Evolutionary conservation across 1,140 invertebrate genomes (phyloP).

Genomic region (Hylaeus volcanicus): DNA sequence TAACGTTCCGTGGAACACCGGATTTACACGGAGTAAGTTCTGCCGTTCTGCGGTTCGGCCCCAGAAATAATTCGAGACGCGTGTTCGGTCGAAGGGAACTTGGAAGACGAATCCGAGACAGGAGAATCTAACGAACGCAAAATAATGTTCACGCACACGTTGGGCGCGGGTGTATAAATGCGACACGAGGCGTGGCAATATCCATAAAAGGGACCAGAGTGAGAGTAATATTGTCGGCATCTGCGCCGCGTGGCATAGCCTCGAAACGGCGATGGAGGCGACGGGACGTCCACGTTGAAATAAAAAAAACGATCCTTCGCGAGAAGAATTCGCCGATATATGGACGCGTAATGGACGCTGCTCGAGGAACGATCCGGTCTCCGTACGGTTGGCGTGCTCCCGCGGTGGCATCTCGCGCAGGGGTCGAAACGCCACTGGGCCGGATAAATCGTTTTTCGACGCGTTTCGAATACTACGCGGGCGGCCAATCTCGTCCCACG

Average conservation of each 20-base stretch:
- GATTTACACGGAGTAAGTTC: neutral
- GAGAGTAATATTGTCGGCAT: conserved; percentile 78
- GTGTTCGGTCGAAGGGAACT: neutral
- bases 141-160: neutral
- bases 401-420: neutral
- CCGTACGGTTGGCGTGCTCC: neutral
- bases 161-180: conserved; percentile 44
- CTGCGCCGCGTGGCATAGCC: conserved; percentile 66
- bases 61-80: neutral
- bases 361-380: conserved; percentile 34
- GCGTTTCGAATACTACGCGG: conserved; percentile 61
- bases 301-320: conserved; percentile 53
- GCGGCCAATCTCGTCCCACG: conserved; percentile 29
- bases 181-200: conserved; percentile 72
- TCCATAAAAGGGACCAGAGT: conserved; percentile 77
- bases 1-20: neutral
- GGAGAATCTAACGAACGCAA: neutral
- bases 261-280: conserved; percentile 16
- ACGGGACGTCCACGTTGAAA: conserved; percentile 13
- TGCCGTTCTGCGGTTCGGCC: no score
- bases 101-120: neutral
- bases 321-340: conserved; percentile 33
- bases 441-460: conserved; percentile 67
- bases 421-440: conserved; percentile 9
- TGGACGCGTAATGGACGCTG: conserved; percentile 54